These are phyloP conservation scores for Ornithoptera priamus DNA, from an alignment of 2,888 invertebrate genomes.

Conservation along the genomic window DNA sequence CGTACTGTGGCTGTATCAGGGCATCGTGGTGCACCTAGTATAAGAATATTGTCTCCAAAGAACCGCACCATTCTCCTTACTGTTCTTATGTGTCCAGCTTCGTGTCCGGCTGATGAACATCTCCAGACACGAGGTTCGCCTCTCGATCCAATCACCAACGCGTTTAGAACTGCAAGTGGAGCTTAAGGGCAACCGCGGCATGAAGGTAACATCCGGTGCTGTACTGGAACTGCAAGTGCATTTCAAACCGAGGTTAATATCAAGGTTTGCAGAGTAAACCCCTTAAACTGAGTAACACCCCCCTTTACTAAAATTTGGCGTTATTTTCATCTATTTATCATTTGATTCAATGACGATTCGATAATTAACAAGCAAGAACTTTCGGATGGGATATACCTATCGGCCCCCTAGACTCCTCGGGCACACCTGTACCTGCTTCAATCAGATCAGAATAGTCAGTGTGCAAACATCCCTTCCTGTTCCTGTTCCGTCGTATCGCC, in stretches of 20 bases:
- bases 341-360: too few species aligned
- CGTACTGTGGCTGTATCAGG: background rate
- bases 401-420: background rate
- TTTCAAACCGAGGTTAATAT: constrained; percentile 44
- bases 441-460: too few species aligned
- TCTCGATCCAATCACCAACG: constrained; percentile 57
- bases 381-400: too few species aligned
- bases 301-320: background rate
- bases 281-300: too few species aligned
- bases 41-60: background rate
- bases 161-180: constrained; percentile 48
- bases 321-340: background rate
- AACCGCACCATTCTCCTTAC: too few species aligned
- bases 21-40: background rate
- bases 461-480: too few species aligned
- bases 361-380: too few species aligned
- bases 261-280: background rate
- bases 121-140: constrained; percentile 51
- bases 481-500: too few species aligned
- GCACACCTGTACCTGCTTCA: background rate
- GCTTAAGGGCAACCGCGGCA: constrained; percentile 40
- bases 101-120: constrained; percentile 56
- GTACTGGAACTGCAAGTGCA: constrained; percentile 48
- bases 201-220: constrained; percentile 56
- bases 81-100: constrained; percentile 40